Conservation (phyloP, 2,888 invertebrate genomes). For the Drosophila meridionalis region DNA sequence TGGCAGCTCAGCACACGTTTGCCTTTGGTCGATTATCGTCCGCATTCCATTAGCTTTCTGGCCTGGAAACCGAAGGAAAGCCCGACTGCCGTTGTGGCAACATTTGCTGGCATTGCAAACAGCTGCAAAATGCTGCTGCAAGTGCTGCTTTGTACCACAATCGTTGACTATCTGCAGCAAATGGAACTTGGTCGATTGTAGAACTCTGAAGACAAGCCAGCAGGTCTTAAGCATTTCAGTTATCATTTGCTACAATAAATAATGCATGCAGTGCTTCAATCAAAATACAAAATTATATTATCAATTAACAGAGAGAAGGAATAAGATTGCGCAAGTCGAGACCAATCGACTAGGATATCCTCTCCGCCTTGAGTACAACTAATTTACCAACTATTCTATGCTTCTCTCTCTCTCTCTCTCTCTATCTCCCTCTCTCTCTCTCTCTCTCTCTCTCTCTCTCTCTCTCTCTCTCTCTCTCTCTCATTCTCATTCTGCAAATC, state of each 20-base stretch:
- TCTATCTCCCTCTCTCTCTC: conserved; percentile 11
- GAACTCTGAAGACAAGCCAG: not conserved
- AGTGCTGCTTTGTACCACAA: conserved; percentile 21
- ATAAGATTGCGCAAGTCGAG: no score
- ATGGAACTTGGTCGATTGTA: conserved; percentile 19
- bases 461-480: conserved; percentile 5
- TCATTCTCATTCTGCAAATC: not conserved
- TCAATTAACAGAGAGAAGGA: no score
- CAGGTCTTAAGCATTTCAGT: no score
- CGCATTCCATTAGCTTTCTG: conserved; percentile 39
- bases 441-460: conserved; percentile 5
- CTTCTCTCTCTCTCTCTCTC: no score
- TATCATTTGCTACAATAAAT: conserved; percentile 42
- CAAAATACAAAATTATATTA: no score
- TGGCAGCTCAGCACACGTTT: conserved; percentile 39
- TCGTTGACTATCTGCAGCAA: conserved; percentile 44
- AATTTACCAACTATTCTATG: no score
- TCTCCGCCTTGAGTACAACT: no score
- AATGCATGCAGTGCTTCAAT: conserved; percentile 15
- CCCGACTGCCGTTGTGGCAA: not conserved
- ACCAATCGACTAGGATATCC: no score
- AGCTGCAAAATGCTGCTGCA: conserved; percentile 35
- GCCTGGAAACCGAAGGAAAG: not conserved
- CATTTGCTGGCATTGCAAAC: not conserved
- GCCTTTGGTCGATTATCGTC: conserved; percentile 23